phyloP scores from a whole-genome alignment of 53 echinoderm and acorn worm species.

The Paracentrotus lividus region DNA sequence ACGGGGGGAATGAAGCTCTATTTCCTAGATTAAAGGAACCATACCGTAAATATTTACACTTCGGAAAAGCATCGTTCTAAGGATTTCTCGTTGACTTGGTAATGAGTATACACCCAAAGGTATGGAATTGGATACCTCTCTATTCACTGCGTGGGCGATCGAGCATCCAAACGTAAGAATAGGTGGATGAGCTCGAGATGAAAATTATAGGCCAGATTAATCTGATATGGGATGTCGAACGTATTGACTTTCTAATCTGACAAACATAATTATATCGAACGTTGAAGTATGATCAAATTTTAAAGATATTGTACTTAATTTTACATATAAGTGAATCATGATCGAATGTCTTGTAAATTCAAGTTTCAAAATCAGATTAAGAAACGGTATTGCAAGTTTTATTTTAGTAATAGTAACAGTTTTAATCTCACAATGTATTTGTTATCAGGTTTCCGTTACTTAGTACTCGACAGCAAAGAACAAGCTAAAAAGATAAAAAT shows the following conservation, averaged over 20 bases:
- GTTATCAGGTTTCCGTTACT: too few relatives aligned
- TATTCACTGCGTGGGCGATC: not conserved
- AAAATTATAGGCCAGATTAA: not conserved
- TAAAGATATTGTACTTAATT: not conserved
- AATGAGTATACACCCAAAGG: not conserved
- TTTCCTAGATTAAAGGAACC: not conserved
- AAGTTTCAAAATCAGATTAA: not conserved
- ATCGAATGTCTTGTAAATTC: not conserved
- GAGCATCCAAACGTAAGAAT: not conserved
- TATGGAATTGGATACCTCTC: not conserved
- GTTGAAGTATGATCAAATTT: not conserved
- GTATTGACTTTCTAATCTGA: not conserved
- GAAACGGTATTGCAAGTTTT: too few relatives aligned
- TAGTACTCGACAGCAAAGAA: too few relatives aligned
- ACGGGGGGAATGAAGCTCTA: not conserved
- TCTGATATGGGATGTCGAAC: not conserved
- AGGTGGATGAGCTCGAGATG: not conserved
- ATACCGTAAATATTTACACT: conserved; percentile 25
- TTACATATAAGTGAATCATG: not conserved
- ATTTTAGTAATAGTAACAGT: too few relatives aligned
- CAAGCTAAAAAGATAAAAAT: too few relatives aligned
- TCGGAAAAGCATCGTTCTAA: not conserved
- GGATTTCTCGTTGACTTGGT: conserved; percentile 24
- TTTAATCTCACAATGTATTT: not conserved
- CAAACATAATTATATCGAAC: not conserved